phyloP scores from a whole-genome alignment of 2,113 vertebrate genomes.

The Zosterops japonicus region DNA sequence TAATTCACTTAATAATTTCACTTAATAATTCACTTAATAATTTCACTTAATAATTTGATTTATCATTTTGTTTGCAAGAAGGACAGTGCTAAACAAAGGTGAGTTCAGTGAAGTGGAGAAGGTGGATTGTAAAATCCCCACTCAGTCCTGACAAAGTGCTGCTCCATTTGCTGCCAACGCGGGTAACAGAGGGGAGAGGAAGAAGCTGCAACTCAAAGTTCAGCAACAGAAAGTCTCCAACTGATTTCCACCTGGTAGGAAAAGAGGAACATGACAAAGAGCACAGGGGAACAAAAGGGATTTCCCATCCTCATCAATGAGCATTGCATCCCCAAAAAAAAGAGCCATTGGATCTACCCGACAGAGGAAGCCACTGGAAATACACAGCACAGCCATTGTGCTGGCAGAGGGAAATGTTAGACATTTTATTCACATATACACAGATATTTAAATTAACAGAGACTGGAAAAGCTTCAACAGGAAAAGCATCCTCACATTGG shows the following conservation, averaged over 20 bases:
- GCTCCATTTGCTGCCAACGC: neutral
- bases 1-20: too few species aligned
- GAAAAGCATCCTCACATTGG: neutral
- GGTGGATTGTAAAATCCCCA: neutral
- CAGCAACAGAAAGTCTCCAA: slow-evolving; percentile 20
- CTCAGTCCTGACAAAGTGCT: neutral
- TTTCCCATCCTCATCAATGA: neutral
- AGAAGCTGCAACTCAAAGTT: slow-evolving; percentile 24
- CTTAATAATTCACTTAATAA: too few species aligned
- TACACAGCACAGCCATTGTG: neutral
- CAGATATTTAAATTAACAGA: neutral
- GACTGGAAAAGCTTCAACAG: neutral
- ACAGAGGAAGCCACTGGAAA: neutral
- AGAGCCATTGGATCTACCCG: neutral
- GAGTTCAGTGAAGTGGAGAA: neutral
- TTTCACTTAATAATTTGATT: neutral
- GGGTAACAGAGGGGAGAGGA: neutral
- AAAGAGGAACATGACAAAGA: neutral
- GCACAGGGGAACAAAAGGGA: neutral
- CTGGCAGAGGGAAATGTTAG: neutral
- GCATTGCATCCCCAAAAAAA: neutral
- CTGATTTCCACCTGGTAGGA: neutral
- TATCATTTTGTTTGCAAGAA: neutral
- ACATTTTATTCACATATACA: neutral
- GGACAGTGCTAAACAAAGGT: neutral